phyloP scores from a whole-genome alignment of 2,113 vertebrate genomes.

The Chaenocephalus aceratus region DNA sequence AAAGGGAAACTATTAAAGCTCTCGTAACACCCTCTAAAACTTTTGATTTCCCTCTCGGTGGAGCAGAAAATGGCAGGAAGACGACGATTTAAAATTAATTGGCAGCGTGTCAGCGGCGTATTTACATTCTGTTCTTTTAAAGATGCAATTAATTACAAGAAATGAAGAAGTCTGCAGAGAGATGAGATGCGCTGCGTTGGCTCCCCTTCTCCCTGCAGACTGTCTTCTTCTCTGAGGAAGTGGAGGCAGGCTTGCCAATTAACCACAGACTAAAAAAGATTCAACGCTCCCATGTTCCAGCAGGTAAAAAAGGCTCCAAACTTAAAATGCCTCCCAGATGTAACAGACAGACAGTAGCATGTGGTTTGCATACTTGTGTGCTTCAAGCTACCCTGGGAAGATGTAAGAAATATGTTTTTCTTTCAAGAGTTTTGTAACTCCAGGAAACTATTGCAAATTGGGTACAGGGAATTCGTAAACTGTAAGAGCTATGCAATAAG shows the following conservation, averaged over 20 bases:
- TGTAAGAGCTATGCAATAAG: slow-evolving; percentile 5
- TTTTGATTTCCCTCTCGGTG: slow-evolving; percentile 74
- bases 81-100: slow-evolving; percentile 76
- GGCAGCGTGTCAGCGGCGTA: slow-evolving; percentile 70
- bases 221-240: slow-evolving; percentile 60
- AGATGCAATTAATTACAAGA: slow-evolving; percentile 79
- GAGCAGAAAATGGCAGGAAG: slow-evolving; percentile 63
- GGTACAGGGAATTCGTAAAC: slow-evolving; percentile 29
- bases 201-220: slow-evolving; percentile 64
- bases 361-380: slow-evolving; percentile 41
- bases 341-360: slow-evolving; percentile 40
- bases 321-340: slow-evolving; percentile 63
- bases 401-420: slow-evolving; percentile 53
- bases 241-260: slow-evolving; percentile 73
- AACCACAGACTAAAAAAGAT: slow-evolving; percentile 67
- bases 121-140: slow-evolving; percentile 82
- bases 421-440: slow-evolving; percentile 70
- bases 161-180: slow-evolving; percentile 73
- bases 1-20: slow-evolving; percentile 72
- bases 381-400: slow-evolving; percentile 50
- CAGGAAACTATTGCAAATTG: slow-evolving; percentile 64
- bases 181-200: slow-evolving; percentile 50
- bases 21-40: slow-evolving; percentile 69
- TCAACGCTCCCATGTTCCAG: slow-evolving; percentile 55
- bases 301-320: slow-evolving; percentile 62